Evolutionary conservation across 1,140 invertebrate species (phyloP), one percentile per base, ranked within the genome.

Genomic region (Lineus longissimus): DNA sequence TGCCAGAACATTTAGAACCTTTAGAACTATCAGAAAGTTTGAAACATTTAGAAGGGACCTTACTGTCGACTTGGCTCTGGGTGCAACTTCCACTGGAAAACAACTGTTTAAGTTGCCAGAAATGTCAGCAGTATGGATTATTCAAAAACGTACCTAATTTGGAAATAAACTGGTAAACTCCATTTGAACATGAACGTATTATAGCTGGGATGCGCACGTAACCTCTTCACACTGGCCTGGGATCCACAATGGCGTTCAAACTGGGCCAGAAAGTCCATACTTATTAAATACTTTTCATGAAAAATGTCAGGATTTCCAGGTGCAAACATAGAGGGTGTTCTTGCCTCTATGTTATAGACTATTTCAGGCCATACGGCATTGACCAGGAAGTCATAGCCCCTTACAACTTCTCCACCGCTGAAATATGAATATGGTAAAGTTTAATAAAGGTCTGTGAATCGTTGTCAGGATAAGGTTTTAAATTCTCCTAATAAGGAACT

Each of bases 121-220:
- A 15, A 4, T 36, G 33, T 4, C 15, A 36, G 33, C 15, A 15
- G 15, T 7, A 15, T 15, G 15, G 33, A 7, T 4, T 36, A 4
- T 36, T 36, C 33, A 7, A 36, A 15, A 61, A 19, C 61, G 65
- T 72, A 86, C 86, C 86, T 85, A 73, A 97, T 94, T 84, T 97
- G 94, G 82, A 93, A 97, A 79, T 97, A 96, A 19, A 97, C 92
- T 31, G 93, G 90, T 29, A 97, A 84, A 83, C 95, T 96, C 91
- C 94, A 97, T 72, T 91, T 89, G 61, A 88, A 86, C 55, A 92
- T 84, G 80, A 95, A 94, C 54, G 72, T 74, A 29, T 78, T 73
- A 69, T 84, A 85, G 45, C 73, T 76, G 0, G 75, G 65, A 68
- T 82, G 79, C 23, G 72, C 66, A 57, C 82, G 47, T 25, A 83